A percentile compares a stretch with the other conserved stretches of the same genome.
These are phyloP conservation scores for Syndactyla subalaris DNA, from an alignment of 2,797 vertebrate species.

Conservation along the genomic window DNA sequence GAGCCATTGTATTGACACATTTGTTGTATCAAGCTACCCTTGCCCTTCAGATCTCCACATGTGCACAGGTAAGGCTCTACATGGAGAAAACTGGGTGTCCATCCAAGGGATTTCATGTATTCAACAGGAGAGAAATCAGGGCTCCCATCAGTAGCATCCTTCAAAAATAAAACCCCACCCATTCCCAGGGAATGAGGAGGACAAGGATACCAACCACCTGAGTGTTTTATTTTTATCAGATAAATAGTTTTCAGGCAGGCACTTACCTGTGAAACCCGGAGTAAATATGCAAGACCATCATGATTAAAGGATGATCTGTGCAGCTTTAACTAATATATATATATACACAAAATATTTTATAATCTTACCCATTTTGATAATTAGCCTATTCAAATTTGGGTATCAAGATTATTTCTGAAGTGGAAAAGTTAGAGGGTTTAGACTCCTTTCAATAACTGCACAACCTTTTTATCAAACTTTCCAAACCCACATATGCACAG, in stretches of 20 bases:
- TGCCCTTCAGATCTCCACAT: background rate
- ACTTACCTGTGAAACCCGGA: background rate
- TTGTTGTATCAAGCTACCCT: background rate
- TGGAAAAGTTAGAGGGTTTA: background rate
- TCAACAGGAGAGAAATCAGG: background rate
- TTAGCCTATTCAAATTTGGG: background rate
- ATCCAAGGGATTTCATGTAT: accelerated
- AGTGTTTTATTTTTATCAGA: background rate
- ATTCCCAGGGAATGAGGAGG: background rate
- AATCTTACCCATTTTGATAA: background rate
- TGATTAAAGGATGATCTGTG: background rate
- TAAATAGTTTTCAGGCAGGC: background rate
- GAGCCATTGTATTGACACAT: background rate
- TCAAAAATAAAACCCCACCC: background rate
- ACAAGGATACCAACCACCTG: background rate
- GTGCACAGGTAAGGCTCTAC: background rate
- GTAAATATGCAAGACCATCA: background rate
- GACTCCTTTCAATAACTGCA: background rate
- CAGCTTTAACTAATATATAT: background rate
- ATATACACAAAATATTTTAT: background rate
- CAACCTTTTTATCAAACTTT: background rate
- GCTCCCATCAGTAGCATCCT: background rate
- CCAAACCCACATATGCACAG: background rate
- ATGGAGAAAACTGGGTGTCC: background rate
- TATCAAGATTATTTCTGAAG: background rate